Base-by-base conservation (phyloP, 1,140 invertebrate genomes). In the Reticulitermes speratus region DNA sequence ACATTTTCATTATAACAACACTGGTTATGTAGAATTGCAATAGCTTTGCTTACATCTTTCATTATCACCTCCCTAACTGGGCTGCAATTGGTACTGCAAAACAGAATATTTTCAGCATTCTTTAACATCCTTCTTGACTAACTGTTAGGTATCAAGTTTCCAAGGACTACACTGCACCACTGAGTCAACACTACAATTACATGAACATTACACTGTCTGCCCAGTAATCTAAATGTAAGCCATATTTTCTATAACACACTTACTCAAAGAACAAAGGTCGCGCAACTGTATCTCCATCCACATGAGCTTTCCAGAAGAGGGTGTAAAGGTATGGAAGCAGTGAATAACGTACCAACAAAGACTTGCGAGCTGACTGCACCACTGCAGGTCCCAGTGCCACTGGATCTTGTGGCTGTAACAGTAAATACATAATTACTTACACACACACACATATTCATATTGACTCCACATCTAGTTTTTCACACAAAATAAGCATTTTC, bases 251-350 rank as follows among this genome's bases (percentile, higher is more conserved):
- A 38, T 38, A 38, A 38, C 38, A 44, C 44, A 92, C 93, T 93
- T 90, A 97, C 95, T 96, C 95, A 89, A 96, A 95, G 91, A 97
- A 97, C 82, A 98, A 89, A 23, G 97, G 96, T 55, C 96, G 91
- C 5, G 94, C 94, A 0, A 97, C 96, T 30, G 96, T 95, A 44
- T 94, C 92, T 0, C 96, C 96, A 88, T 91, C 91, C 6, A 91
- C 89, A 90, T 97, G 94, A 1, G 96, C 95, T n/a, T 92, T 90
- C 90, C 94, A 96, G 89, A 97, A 96, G 81, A 96, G 90, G 0
- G 96, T 96, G 90, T 97, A 97, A 44, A 97, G 93, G 90, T 96
- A 96, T 0, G 97, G 97, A 32, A 98, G 90, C 6, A 98, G 90
- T 6, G 91, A 91, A 89, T 98, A 98, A 82, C 97, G 93, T 48